Conservation (phyloP, 2,888 invertebrate species). For the Cremastinae sp. region DNA sequence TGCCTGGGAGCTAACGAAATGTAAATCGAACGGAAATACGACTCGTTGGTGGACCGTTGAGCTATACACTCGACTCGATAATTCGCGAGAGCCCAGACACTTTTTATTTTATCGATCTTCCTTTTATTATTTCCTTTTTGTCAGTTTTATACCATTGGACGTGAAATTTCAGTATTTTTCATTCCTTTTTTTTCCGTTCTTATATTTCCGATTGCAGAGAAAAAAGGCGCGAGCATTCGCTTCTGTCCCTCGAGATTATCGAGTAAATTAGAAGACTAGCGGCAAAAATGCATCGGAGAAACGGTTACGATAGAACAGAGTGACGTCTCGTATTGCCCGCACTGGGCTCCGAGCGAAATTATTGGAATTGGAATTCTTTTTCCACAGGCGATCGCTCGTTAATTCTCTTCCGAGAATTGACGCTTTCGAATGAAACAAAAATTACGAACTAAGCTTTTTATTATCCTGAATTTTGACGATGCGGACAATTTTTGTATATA, state of each 20-base stretch:
- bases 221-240: constrained; percentile 57
- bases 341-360: constrained; percentile 67
- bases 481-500: too few species aligned
- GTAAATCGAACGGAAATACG: constrained; percentile 41
- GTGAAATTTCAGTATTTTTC: neutral
- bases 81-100: constrained; percentile 43
- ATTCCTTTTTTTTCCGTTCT: neutral
- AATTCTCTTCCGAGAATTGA: constrained; percentile 41
- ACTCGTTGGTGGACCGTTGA: constrained; percentile 27
- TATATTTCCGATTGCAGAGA: neutral
- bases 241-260: constrained; percentile 59
- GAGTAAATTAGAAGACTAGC: constrained; percentile 68
- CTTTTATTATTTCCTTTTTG: neutral
- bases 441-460: too few species aligned
- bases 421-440: too few species aligned
- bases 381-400: constrained; percentile 60
- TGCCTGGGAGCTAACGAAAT: neutral
- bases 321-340: constrained; percentile 60
- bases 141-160: too few species aligned
- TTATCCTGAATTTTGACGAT: neutral
- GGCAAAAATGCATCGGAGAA: constrained; percentile 54
- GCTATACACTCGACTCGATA: constrained; percentile 43
- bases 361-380: constrained; percentile 68
- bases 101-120: constrained; percentile 1
- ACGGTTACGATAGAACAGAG: constrained; percentile 17